phyloP scores from a whole-genome alignment of 2,888 invertebrate species.

The Microplitis manilae region DNA sequence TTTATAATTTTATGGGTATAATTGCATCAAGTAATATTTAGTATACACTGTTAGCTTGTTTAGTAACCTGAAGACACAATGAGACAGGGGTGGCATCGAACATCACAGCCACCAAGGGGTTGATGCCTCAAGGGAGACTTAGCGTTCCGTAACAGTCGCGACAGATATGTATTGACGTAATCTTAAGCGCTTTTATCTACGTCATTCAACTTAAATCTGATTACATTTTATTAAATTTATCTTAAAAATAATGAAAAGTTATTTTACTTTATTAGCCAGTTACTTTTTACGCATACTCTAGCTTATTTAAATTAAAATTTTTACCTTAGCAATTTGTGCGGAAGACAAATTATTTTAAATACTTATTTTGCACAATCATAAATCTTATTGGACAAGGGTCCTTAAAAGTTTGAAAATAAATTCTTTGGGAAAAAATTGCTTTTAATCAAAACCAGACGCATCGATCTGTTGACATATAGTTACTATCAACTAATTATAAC shows the following conservation, averaged over 20 bases:
- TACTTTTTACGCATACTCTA: not conserved
- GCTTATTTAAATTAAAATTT: too few species aligned
- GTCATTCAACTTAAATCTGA: not conserved
- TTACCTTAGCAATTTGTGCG: too few species aligned
- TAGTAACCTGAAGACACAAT: constrained; percentile 25
- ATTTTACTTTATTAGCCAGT: not conserved
- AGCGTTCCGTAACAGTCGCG: constrained; percentile 30
- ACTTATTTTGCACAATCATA: too few species aligned
- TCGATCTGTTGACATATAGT: too few species aligned
- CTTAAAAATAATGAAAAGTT: not conserved
- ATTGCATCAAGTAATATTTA: constrained; percentile 24
- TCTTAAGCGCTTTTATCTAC: constrained; percentile 1
- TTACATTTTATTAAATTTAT: constrained; percentile 16
- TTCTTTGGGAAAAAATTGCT: too few species aligned
- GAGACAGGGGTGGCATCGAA: constrained; percentile 24
- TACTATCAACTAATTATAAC: not conserved
- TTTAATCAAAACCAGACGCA: too few species aligned
- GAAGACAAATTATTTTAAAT: too few species aligned
- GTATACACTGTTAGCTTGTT: constrained; percentile 20
- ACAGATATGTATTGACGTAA: constrained; percentile 24
- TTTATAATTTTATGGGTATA: constrained; percentile 16
- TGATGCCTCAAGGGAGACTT: constrained; percentile 34
- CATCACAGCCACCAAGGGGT: constrained; percentile 18
- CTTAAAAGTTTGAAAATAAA: too few species aligned
- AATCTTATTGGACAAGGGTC: too few species aligned